phyloP scores from a whole-genome alignment of 2,888 invertebrate species.

The Teleiodes luculella region DNA sequence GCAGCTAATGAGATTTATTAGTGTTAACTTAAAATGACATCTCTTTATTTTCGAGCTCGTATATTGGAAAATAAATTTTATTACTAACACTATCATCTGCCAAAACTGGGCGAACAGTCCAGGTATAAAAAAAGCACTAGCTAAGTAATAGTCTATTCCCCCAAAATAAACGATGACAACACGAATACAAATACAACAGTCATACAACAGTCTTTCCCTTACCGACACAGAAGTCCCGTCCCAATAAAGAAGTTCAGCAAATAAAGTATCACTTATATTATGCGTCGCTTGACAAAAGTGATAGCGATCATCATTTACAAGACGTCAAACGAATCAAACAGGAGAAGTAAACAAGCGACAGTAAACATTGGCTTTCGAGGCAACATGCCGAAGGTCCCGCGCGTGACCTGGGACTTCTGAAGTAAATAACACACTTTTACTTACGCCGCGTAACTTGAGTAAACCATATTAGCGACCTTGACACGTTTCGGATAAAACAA shows the following conservation, averaged over 20 bases:
- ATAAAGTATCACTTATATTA: background rate
- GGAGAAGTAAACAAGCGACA: constrained; percentile 35
- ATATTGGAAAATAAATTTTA: too few relatives aligned
- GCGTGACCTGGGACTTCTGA: constrained; percentile 50
- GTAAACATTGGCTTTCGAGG: constrained; percentile 42
- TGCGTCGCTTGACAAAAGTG: background rate
- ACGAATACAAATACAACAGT: background rate
- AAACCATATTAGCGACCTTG: background rate
- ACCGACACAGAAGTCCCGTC: background rate
- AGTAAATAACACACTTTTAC: constrained; percentile 1
- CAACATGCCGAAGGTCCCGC: constrained; percentile 43
- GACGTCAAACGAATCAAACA: constrained; percentile 36
- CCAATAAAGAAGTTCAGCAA: background rate
- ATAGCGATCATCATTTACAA: constrained; percentile 27
- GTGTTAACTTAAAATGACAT: too few relatives aligned
- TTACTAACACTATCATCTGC: too few relatives aligned
- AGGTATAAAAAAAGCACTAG: too few relatives aligned
- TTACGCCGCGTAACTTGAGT: background rate
- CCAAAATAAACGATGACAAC: too few relatives aligned
- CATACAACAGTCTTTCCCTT: background rate
- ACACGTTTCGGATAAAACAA: background rate
- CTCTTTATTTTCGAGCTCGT: too few relatives aligned
- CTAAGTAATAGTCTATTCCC: too few relatives aligned
- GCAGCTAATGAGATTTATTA: too few relatives aligned
- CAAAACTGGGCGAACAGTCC: too few relatives aligned